Base-by-base conservation (phyloP, 2,888 invertebrate species). In the Ochropacha duplaris region DNA sequence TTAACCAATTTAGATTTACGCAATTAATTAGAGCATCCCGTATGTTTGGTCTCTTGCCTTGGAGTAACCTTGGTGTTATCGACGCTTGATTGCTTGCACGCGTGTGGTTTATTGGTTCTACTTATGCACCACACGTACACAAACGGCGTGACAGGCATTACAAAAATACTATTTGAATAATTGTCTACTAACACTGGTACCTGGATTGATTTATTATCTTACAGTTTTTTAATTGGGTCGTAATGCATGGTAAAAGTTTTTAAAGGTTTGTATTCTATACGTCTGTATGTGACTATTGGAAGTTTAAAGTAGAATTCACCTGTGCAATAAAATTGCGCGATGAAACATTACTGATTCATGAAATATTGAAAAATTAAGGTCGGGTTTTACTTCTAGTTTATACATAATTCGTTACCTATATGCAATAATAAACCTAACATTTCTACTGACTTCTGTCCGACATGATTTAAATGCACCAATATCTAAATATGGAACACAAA, bases 81-180 rank as follows among this genome's bases (percentile, higher is more conserved):
- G 55, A 57, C 56, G 60, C 57, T 59, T 65, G 66, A 63, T 64
- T 59, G 61, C 62, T 31, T 60, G 57, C 54, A 44, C 59, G 50
- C 56, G 39, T 57, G 51, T 59, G 56, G 51, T 54, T n/a, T 49
- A 55, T 52, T 56, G 44, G 34, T 57, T 55, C 49, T 50, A 54
- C 54, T 19, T 65, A 70, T 73, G 66, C 70, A 57, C 54, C 54
- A 58, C 77, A 76, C 81, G 81, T 78, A 62, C 61, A 28, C 50
- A 55, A 58, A 14, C 56, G 60, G 74, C 78, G 75, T 76, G 79
- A 59, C 61, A 64, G 58, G 71, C 72, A 76, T 66, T 68, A 65
- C 72, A 70, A 84, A 73, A 58, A 64, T 65, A 65, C 68, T 58
- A 80, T 84, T 86, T 81, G 70, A 80, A 84, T 86, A 81, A 86